Evolutionary conservation across 2,888 invertebrate genomes (phyloP), one percentile per base, ranked within the genome.

Genomic region (Xestia rhomboidea): DNA sequence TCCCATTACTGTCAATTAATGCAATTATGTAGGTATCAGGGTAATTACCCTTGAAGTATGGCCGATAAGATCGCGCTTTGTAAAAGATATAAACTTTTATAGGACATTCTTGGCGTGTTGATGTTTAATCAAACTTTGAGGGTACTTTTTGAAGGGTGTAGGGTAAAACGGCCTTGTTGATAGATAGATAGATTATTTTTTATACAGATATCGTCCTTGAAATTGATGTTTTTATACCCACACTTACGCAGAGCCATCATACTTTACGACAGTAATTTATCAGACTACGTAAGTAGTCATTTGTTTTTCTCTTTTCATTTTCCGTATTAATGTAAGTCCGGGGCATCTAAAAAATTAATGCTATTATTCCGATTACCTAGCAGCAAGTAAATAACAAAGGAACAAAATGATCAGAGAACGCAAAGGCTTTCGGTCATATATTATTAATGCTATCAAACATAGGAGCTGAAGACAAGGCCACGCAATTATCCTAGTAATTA

Each of bases 401-500:
- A 73, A 73, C 74, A 74, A 82, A 87, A 82, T 82, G 87, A 90
- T 89, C 88, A 85, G 77, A 77, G 80, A 83, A 84, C 78, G 81
- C 84, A 82, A 88, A 86, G 83, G 87, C 75, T 79, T 77, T 62
- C 18, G 44, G 67, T 73, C 64, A 82, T 92, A 86, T 89, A 91
- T 89, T 88, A 91, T 91, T 88, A 86, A 91, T 80, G 77, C 60
- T 77, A 81, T 66, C 82, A 87, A 88, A 90, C 88, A 87, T 88
- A 80, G 77, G 78, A 85, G 71, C 77, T 66, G 81, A 88, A 90
- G 87, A 89, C 88, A 90, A 89, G 87, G 85, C 85, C 84, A 80
- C 73, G 68, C 87, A 89, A 90, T 91, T 91, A 90, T 89, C 88
- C 84, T 81, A 62, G 82, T 79, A 81, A 91, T 91, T 89, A 91